These are phyloP conservation scores for Empis livida DNA, from an alignment of 2,888 invertebrate species.

Conservation along the genomic window DNA sequence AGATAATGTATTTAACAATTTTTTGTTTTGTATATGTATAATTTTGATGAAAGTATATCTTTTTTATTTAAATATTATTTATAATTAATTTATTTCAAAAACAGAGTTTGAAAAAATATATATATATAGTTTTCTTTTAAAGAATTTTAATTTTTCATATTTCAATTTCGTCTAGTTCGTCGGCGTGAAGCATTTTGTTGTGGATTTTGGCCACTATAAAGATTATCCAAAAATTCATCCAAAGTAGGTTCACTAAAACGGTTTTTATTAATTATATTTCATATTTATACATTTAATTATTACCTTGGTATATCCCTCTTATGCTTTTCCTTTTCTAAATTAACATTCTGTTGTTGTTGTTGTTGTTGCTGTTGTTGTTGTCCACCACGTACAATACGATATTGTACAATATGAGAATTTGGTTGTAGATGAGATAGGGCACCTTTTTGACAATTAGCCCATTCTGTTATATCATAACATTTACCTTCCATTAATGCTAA, in stretches of 20 bases:
- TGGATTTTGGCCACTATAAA: conserved; percentile 35
- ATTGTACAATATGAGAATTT: conserved; percentile 81
- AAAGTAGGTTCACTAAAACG: conserved; percentile 31
- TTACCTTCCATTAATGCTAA: conserved; percentile 94
- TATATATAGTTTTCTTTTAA: background rate
- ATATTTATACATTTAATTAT: conserved; percentile 2
- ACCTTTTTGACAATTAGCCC: conserved; percentile 78
- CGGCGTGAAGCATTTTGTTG: conserved; percentile 26
- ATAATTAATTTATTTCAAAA: background rate
- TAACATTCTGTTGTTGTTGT: conserved; percentile 20
- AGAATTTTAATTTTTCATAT: conserved; percentile 8
- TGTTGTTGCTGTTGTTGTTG: conserved; percentile 31
- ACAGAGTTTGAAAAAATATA: background rate
- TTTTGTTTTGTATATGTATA: too few relatives aligned
- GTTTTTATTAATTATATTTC: too few relatives aligned
- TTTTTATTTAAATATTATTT: background rate
- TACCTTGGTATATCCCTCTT: conserved; percentile 20
- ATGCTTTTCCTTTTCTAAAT: conserved; percentile 18
- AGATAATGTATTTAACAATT: too few relatives aligned
- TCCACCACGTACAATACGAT: conserved; percentile 35
- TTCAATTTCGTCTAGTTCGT: conserved; percentile 32
- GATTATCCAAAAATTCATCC: conserved; percentile 34
- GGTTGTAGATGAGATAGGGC: conserved; percentile 60
- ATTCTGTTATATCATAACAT: conserved; percentile 92
- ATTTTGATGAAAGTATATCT: too few relatives aligned